Percentiles rank a stretch among this genome's conserved stretches.
These are phyloP conservation scores for Galagoides demidoff DNA, from an alignment of 2,797 vertebrate species.

Conservation along the genomic window DNA sequence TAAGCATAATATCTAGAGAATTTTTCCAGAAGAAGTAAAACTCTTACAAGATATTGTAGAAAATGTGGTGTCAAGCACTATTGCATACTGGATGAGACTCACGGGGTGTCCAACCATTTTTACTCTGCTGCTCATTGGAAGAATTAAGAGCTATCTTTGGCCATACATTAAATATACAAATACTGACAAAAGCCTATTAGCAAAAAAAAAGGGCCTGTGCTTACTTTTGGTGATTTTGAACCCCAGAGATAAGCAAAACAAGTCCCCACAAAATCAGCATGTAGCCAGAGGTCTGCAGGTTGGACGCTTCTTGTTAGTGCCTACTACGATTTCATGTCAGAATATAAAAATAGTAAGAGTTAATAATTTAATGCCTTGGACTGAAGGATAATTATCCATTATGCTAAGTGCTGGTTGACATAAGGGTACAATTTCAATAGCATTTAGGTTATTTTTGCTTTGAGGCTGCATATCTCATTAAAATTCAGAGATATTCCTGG, in stretches of 20 bases:
- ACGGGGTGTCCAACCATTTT: too few relatives aligned
- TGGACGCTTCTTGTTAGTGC: neutral
- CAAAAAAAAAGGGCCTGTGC: too few relatives aligned
- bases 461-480: neutral
- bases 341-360: neutral
- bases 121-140: too few relatives aligned
- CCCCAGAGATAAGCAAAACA: too few relatives aligned
- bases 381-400: neutral
- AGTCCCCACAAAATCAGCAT: too few relatives aligned
- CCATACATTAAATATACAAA: too few relatives aligned
- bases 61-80: neutral
- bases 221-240: too few relatives aligned
- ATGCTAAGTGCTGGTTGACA: neutral
- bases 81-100: neutral
- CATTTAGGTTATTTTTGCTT: slow-evolving; percentile 22
- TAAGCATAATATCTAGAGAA: neutral
- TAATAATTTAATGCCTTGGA: neutral
- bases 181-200: too few relatives aligned
- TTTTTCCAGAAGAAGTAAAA: neutral
- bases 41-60: slow-evolving; percentile 1
- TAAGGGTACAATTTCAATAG: neutral
- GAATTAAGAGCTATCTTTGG: too few relatives aligned
- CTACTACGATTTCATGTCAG: neutral
- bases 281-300: too few relatives aligned
- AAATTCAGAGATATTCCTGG: neutral